Percentiles rank a stretch among this genome's conserved stretches.
phyloP scores from a whole-genome alignment of 2,888 invertebrate species.

The Catocala sponsa region DNA sequence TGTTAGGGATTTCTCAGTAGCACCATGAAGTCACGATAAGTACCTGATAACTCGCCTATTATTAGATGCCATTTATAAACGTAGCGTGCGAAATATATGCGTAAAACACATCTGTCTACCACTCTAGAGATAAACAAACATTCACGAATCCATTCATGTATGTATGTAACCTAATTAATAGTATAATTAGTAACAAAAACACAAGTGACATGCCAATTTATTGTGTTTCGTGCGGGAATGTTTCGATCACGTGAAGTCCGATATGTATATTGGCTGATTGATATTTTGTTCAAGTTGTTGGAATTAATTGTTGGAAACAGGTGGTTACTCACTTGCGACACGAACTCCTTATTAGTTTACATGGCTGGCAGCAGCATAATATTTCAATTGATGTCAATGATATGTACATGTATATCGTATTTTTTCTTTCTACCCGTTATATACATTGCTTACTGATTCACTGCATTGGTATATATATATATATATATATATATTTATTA shows the following conservation, averaged over 20 bases:
- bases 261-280: constrained; percentile 20
- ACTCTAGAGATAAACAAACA: no score
- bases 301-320: constrained; percentile 39
- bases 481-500: no score
- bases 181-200: no score
- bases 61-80: no score
- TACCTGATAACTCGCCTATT: no score
- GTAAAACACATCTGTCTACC: no score
- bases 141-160: no score
- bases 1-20: no score
- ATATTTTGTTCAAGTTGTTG: constrained; percentile 32
- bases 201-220: not conserved
- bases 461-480: no score
- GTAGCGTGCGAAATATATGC: no score
- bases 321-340: constrained; percentile 13
- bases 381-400: constrained; percentile 41
- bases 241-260: constrained; percentile 18
- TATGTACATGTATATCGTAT: constrained; percentile 7
- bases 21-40: no score
- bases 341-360: constrained; percentile 8
- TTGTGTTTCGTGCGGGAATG: constrained; percentile 18
- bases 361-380: constrained; percentile 23
- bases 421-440: not conserved
- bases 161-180: constrained; percentile 6
- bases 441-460: not conserved